Percentiles rank a stretch among this genome's conserved stretches.
phyloP scores from a whole-genome alignment of 2,113 vertebrate species.

The Chloroceryle aenea region DNA sequence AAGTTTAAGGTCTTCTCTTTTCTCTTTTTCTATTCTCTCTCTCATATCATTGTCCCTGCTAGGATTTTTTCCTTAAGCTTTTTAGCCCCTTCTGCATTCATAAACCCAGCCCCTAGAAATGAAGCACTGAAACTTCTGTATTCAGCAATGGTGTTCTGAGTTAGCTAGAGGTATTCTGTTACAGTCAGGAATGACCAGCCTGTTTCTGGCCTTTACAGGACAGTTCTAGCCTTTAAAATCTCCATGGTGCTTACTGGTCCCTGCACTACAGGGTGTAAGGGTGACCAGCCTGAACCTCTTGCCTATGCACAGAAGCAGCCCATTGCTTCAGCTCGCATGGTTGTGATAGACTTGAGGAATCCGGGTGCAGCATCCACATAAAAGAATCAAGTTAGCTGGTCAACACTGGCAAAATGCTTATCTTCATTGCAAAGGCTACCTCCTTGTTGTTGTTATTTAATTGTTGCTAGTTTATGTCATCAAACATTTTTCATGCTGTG shows the following conservation, averaged over 20 bases:
- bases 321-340: fast-evolving
- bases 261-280: background rate
- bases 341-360: background rate
- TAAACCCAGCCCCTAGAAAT: background rate
- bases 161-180: background rate
- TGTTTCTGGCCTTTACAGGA: background rate
- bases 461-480: background rate
- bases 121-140: background rate
- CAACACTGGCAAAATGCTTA: background rate
- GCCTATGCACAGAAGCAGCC: background rate
- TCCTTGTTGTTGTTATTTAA: background rate
- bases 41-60: fast-evolving
- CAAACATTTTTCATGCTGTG: background rate
- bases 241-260: background rate
- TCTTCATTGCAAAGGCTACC: background rate
- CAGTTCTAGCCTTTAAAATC: background rate
- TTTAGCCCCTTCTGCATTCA: background rate
- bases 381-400: background rate
- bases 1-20: background rate
- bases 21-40: background rate
- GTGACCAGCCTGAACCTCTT: background rate
- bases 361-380: fast-evolving
- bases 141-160: fast-evolving
- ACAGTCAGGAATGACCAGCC: background rate
- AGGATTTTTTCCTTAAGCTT: background rate